These are phyloP conservation scores for Adelges cooleyi DNA, from an alignment of 1,140 invertebrate species.

Conservation along the genomic window DNA sequence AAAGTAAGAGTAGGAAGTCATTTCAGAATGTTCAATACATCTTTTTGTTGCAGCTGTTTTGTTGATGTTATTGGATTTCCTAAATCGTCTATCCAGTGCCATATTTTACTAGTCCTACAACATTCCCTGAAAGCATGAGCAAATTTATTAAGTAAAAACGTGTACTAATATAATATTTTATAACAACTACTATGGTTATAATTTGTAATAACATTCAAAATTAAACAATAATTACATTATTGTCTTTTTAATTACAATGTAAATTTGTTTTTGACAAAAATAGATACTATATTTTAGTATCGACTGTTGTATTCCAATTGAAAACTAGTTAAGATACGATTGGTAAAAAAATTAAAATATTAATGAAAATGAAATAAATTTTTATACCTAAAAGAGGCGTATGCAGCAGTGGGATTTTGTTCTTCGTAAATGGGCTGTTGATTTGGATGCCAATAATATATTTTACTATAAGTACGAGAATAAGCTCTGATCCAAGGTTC, in stretches of 20 bases:
- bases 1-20: too few relatives aligned
- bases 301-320: too few relatives aligned
- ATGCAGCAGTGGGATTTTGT: neutral
- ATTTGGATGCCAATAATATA: conserved; percentile 3
- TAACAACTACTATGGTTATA: neutral
- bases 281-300: too few relatives aligned
- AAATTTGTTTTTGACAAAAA: too few relatives aligned
- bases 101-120: conserved; percentile 8
- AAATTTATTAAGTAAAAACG: too few relatives aligned
- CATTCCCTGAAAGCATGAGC: conserved; percentile 30
- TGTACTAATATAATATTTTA: neutral
- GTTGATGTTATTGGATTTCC: conserved; percentile 9
- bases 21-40: too few relatives aligned
- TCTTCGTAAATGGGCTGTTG: neutral
- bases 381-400: conserved; percentile 11
- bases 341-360: too few relatives aligned
- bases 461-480: neutral
- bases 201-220: neutral
- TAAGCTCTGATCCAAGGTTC: neutral
- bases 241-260: too few relatives aligned
- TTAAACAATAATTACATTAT: neutral
- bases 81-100: conserved; percentile 30
- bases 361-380: too few relatives aligned
- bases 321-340: too few relatives aligned
- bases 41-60: neutral